Conservation (phyloP, 2,888 invertebrate species). For the Drosophila fungiperda region DNA sequence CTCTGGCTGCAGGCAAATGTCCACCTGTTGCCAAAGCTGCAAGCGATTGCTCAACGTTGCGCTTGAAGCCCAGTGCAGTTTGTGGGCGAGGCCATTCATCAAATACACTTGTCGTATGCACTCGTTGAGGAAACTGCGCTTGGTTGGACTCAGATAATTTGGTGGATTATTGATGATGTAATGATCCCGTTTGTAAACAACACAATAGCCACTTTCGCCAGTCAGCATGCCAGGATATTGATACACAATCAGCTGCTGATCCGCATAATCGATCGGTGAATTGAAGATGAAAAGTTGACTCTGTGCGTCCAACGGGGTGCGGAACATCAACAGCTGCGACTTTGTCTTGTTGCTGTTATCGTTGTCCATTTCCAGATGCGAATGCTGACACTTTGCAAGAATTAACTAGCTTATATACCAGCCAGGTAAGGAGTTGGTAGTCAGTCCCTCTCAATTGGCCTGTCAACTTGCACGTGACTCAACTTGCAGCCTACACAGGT, state of each 20-base stretch:
- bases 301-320: slow-evolving; percentile 38
- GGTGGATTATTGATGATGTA: slow-evolving; percentile 49
- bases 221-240: slow-evolving; percentile 33
- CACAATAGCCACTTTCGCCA: slow-evolving; percentile 51
- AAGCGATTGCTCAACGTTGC: slow-evolving; percentile 32
- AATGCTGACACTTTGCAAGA: slow-evolving; percentile 31
- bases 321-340: slow-evolving; percentile 52
- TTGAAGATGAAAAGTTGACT: slow-evolving; percentile 59
- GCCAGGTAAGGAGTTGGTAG: slow-evolving; percentile 39
- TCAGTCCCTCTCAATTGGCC: neutral
- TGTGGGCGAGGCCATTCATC: slow-evolving; percentile 49
- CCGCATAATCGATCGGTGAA: slow-evolving; percentile 58
- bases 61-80: slow-evolving; percentile 46
- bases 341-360: slow-evolving; percentile 22
- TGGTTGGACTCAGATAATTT: slow-evolving; percentile 62
- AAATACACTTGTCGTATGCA: slow-evolving; percentile 72
- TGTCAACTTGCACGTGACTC: slow-evolving; percentile 11
- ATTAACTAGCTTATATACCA: slow-evolving; percentile 44
- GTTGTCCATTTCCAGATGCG: slow-evolving; percentile 3
- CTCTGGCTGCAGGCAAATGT: slow-evolving; percentile 58
- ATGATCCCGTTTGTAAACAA: slow-evolving; percentile 68
- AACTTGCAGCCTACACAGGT: slow-evolving; percentile 22
- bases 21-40: slow-evolving; percentile 62
- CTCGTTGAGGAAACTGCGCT: slow-evolving; percentile 71
- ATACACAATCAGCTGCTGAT: slow-evolving; percentile 59